A percentile compares a stretch with the other conserved stretches of the same genome.
Conservation (phyloP, 2,797 vertebrate species). For the Lates japonicus region DNA sequence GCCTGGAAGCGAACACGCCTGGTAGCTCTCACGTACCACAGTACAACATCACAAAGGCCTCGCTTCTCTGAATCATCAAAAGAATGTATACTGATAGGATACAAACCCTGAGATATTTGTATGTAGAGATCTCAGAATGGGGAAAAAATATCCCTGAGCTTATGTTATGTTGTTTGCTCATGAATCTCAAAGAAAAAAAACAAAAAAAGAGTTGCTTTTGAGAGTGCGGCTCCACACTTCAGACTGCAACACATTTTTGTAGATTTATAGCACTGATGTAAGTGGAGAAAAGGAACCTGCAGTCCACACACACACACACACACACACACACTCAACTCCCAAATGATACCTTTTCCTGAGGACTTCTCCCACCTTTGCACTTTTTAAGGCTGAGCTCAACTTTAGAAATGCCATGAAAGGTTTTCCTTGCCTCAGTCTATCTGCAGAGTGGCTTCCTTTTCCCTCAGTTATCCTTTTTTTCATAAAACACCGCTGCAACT, state of each 20-base stretch:
- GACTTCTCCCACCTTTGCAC: slow-evolving; percentile 58
- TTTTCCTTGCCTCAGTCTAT: slow-evolving; percentile 16
- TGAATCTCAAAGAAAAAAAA: slow-evolving; percentile 61
- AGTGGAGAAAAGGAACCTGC: slow-evolving; percentile 13
- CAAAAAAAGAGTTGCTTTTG: not conserved
- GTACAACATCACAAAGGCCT: slow-evolving; percentile 43
- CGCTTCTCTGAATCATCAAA: slow-evolving; percentile 50
- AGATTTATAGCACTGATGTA: slow-evolving; percentile 25
- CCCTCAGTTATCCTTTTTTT: slow-evolving; percentile 7
- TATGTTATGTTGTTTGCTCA: slow-evolving; percentile 61
- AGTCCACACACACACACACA: slow-evolving; percentile 21
- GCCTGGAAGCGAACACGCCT: slow-evolving; percentile 23
- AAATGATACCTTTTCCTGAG: slow-evolving; percentile 39
- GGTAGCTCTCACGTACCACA: slow-evolving; percentile 26
- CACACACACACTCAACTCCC: slow-evolving; percentile 30
- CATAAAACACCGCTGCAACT: not conserved
- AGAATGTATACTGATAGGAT: slow-evolving; percentile 33
- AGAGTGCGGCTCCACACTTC: slow-evolving; percentile 8
- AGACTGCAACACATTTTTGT: slow-evolving; percentile 18
- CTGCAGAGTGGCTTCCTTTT: slow-evolving; percentile 15
- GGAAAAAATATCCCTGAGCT: slow-evolving; percentile 43
- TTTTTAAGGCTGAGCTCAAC: slow-evolving; percentile 47
- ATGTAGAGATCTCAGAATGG: slow-evolving; percentile 40
- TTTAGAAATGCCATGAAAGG: slow-evolving; percentile 56
- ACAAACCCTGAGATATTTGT: slow-evolving; percentile 42